Percentiles rank a stretch among this genome's conserved stretches.
Conservation (phyloP, 2,113 vertebrate species). For the Fregetta grallaria region DNA sequence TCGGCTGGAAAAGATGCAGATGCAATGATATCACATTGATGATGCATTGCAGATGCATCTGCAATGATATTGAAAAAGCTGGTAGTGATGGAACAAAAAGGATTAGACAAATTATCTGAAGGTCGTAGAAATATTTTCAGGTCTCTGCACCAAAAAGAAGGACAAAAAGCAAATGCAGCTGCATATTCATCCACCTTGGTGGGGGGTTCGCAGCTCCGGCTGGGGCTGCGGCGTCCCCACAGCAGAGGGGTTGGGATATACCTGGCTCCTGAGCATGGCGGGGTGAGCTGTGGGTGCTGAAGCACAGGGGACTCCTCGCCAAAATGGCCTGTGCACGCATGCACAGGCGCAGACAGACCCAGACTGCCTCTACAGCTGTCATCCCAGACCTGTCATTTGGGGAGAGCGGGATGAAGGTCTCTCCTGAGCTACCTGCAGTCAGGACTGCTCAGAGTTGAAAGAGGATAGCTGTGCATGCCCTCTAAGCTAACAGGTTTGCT, state of each 20-base stretch:
- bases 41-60: neutral
- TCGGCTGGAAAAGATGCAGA: neutral
- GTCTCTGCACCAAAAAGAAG: neutral
- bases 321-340: neutral
- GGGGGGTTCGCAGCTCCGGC: fast-evolving
- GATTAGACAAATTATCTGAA: neutral
- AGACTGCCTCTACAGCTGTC: neutral
- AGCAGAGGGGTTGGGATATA: neutral
- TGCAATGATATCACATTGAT: too few relatives aligned
- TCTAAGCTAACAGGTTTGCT: neutral
- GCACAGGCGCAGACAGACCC: neutral
- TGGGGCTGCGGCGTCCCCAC: neutral
- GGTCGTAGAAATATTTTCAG: neutral
- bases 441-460: neutral
- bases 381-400: too few relatives aligned
- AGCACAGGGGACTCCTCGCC: neutral
- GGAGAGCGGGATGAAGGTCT: neutral
- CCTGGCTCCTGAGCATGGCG: neutral
- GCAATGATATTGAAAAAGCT: neutral
- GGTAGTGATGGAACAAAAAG: neutral
- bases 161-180: neutral
- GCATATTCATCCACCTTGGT: neutral
- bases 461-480: too few relatives aligned
- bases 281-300: neutral
- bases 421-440: too few relatives aligned